Conservation (phyloP, 2,797 vertebrate species). For the Anas bahamensis region DNA sequence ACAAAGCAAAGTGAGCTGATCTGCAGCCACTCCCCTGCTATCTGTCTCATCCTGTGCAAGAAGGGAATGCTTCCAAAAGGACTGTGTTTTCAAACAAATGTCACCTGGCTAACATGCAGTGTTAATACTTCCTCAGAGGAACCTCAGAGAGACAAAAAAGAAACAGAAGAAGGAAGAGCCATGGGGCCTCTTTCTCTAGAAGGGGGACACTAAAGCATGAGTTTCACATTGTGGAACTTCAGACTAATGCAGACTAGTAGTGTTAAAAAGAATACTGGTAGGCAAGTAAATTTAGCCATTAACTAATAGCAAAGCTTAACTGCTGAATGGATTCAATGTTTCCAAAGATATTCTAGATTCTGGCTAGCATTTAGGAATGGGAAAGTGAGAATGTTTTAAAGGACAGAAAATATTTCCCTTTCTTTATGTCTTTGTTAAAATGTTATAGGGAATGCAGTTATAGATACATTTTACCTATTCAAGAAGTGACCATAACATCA, state of each 20-base stretch:
- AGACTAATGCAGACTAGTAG: not conserved
- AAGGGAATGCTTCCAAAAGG: not conserved
- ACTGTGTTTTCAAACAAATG: not conserved
- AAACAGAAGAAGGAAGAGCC: not conserved
- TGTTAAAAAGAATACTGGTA: not conserved
- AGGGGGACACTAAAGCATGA: not conserved
- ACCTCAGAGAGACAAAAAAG: not conserved
- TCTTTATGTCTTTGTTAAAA: not conserved
- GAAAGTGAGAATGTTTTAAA: not conserved
- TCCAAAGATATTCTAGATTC: not conserved
- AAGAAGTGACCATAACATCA: not conserved
- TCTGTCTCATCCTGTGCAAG: not conserved
- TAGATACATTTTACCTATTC: not conserved
- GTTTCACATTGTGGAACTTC: not conserved
- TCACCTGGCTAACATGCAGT: not conserved
- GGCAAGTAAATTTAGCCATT: not conserved
- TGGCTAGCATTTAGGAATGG: not conserved
- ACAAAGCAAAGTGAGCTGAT: not conserved
- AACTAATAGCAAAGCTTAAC: conserved; percentile 3
- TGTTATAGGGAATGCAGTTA: not conserved
- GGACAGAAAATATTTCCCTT: not conserved
- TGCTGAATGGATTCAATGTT: not conserved
- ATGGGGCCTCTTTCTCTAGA: not conserved
- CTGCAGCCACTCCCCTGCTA: not conserved
- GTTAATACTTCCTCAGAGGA: not conserved